Conservation (phyloP, 2,113 vertebrate species). For the Parus major region DNA sequence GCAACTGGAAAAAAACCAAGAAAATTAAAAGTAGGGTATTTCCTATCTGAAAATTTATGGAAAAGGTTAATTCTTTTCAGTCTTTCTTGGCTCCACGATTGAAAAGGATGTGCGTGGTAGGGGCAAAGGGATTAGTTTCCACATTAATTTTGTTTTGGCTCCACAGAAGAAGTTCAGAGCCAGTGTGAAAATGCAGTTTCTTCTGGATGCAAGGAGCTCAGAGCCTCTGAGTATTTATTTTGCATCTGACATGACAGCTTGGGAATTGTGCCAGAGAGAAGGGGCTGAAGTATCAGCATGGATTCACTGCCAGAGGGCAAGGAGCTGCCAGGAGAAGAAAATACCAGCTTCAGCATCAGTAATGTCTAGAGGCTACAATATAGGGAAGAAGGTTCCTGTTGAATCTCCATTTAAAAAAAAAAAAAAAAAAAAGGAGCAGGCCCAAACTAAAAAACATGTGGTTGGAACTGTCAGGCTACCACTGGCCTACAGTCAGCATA, state of each 20-base stretch:
- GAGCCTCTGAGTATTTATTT: constrained; percentile 46
- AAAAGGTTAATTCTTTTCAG: constrained; percentile 30
- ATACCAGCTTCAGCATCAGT: not conserved
- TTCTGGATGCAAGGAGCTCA: constrained; percentile 24
- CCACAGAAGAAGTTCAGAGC: constrained; percentile 15
- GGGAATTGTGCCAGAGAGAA: constrained; percentile 2
- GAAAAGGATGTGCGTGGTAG: constrained; percentile 4
- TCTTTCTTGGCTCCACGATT: constrained; percentile 1
- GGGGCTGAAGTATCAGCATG: not conserved
- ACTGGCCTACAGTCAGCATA: not conserved
- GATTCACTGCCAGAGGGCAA: not conserved
- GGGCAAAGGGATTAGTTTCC: constrained; percentile 55
- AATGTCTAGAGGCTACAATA: not conserved
- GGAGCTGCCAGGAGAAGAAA: constrained; percentile 15
- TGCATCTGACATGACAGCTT: constrained; percentile 14
- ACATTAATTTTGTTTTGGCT: constrained; percentile 55
- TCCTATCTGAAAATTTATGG: not conserved
- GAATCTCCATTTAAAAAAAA: not conserved
- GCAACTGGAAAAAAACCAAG: not conserved
- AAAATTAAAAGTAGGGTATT: not conserved
- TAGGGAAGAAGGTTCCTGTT: not conserved
- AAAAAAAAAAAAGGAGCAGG: not conserved
- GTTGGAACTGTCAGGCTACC: not conserved
- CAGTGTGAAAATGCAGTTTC: constrained; percentile 52
- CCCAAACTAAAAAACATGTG: not conserved